Base-by-base conservation (phyloP, 1,140 invertebrate genomes). In the Saccostrea cuccullata region DNA sequence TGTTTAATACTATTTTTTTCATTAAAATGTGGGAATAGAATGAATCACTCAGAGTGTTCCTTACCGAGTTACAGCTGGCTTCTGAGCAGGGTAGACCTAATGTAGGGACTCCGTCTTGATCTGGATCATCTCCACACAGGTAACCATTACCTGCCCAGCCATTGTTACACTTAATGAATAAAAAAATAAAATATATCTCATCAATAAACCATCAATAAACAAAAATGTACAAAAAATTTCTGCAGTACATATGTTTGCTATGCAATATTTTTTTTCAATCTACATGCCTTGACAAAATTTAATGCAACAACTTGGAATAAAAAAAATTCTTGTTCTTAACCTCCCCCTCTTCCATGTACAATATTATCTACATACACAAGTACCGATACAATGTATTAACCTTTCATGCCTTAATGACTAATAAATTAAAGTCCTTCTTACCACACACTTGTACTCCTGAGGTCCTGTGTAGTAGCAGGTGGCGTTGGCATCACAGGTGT, bases 381-480 rank as follows among this genome's bases (percentile, higher is more conserved):
- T 47, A 0, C 6, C 47, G 9, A 47, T 8, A n/a, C n/a, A n/a
- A n/a, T n/a, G n/a, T n/a, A 47, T 47, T 47, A 47, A 47, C 47
- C 9, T 5, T 47, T 47, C 47, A 47, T 47, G 6, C 6, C 47
- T 9, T 2, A 47, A 47, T 47, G 47, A 47, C 47, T 47, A 47
- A 47, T 30, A 8, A n/a, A n/a, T n/a, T n/a, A 9, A 1, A 55
- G 82, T n/a, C 11, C 5, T 55, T 1, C 82, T 84, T 90, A 93
- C 92, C 91, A 89, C 85, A 91, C 92, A 93, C 82, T 87, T 90
- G 84, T 87, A 93, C n/a, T 90, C 86, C 11, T 87, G 90, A 5
- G 91, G 92, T 23, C 91, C 92, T 13, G 90, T 85, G 60, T 92
- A 93, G 17, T 88, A 40, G 89, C 92, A 93, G 15, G 89, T 82